Percentiles rank a stretch among this genome's conserved stretches.
Evolutionary conservation across 2,113 vertebrate species (phyloP).

Genomic region (Notiomystis cincta): DNA sequence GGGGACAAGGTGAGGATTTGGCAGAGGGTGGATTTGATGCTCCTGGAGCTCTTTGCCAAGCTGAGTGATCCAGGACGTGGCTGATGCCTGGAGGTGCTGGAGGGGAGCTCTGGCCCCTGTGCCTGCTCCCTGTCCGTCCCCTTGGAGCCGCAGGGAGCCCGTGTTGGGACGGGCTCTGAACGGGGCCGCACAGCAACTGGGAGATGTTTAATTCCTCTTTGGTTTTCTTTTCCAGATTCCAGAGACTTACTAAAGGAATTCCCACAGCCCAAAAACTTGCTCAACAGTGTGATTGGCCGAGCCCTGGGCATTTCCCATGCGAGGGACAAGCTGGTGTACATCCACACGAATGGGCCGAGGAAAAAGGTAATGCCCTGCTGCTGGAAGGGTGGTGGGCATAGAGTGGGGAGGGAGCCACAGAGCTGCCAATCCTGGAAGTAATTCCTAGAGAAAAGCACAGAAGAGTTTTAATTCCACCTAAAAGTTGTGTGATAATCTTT

Average conservation of each 20-base stretch:
- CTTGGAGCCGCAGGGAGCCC: background rate
- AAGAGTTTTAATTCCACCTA: background rate
- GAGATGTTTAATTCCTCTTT: background rate
- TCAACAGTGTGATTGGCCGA: slow-evolving; percentile 82
- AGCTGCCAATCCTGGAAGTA: background rate
- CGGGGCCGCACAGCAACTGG: background rate
- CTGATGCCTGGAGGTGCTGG: background rate
- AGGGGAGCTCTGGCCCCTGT: background rate
- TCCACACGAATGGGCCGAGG: slow-evolving; percentile 78
- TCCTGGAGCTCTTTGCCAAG: background rate
- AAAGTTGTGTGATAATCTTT: background rate
- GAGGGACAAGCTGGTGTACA: slow-evolving; percentile 84
- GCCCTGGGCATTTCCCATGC: slow-evolving; percentile 82
- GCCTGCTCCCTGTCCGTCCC: background rate
- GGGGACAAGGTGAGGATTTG: background rate
- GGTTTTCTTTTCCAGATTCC: background rate
- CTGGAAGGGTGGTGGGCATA: fast-evolving
- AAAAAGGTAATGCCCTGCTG: slow-evolving; percentile 77
- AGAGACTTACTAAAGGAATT: slow-evolving; percentile 73
- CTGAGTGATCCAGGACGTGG: no score
- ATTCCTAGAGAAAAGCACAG: background rate
- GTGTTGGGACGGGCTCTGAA: background rate
- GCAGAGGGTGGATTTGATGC: background rate
- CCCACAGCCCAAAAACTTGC: slow-evolving; percentile 87
- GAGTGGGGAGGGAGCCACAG: background rate